Evolutionary conservation across 2,888 invertebrate species (phyloP).

Genomic region (Chloroclystis v-ata): DNA sequence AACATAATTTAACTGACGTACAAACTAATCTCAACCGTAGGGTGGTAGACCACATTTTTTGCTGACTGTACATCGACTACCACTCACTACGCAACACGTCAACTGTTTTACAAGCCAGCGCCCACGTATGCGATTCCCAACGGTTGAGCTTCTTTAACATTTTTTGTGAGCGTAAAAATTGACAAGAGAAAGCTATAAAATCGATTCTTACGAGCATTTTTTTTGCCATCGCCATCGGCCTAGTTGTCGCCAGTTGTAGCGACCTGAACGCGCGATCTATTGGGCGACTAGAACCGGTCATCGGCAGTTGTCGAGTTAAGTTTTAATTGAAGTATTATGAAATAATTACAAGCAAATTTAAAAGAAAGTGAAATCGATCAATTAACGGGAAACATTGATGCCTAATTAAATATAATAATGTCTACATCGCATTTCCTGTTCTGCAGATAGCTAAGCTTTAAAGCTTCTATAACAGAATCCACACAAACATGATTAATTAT

Average conservation of each 20-base stretch:
- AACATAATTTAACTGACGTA: too few species aligned
- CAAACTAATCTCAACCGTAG: too few species aligned
- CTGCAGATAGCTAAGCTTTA: too few species aligned
- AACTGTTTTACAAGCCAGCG: slow-evolving; percentile 40
- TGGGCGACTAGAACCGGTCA: slow-evolving; percentile 18
- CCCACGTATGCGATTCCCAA: slow-evolving; percentile 23
- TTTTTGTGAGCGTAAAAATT: slow-evolving; percentile 48
- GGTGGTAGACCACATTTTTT: too few species aligned
- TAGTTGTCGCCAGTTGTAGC: slow-evolving; percentile 18
- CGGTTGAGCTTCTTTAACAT: slow-evolving; percentile 40
- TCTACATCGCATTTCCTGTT: too few species aligned
- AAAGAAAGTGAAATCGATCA: background rate
- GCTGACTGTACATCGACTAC: background rate
- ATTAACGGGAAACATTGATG: background rate
- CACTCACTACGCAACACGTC: slow-evolving; percentile 32
- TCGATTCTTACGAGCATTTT: slow-evolving; percentile 34
- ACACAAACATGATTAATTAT: too few species aligned
- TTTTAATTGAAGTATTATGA: too few species aligned
- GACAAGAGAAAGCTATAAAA: slow-evolving; percentile 58
- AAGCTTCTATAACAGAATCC: too few species aligned
- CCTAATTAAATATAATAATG: slow-evolving; percentile 1
- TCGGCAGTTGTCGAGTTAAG: slow-evolving; percentile 3
- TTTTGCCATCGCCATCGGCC: slow-evolving; percentile 22
- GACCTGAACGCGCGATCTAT: slow-evolving; percentile 19
- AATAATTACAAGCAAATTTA: too few species aligned